Evolutionary conservation across 1,140 invertebrate genomes (phyloP).

Genomic region (Drosophila funebris): DNA sequence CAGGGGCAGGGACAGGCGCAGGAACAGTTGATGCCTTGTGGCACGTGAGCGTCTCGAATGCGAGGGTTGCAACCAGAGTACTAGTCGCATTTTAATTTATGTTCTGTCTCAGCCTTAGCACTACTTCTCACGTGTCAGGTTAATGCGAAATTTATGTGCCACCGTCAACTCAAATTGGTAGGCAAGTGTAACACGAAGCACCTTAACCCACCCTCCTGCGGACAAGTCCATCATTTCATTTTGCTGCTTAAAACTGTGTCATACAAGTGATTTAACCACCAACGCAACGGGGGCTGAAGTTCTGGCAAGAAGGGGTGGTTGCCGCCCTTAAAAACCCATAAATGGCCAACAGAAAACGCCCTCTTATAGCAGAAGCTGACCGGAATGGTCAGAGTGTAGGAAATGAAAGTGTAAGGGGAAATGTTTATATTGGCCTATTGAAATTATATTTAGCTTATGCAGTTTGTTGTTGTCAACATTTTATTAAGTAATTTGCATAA

Average conservation of each 20-base stretch:
- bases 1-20: neutral
- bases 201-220: neutral
- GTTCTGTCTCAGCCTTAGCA: constrained; percentile 6
- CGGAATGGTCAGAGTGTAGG: neutral
- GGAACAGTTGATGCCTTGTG: constrained; percentile 34
- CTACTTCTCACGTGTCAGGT: constrained; percentile 71
- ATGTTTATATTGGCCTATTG: constrained; percentile 66
- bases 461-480: constrained; percentile 75
- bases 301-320: constrained; percentile 56
- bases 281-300: constrained; percentile 20
- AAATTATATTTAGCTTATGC: constrained; percentile 63
- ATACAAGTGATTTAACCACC: constrained; percentile 51
- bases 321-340: constrained; percentile 56
- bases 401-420: neutral
- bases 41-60: constrained; percentile 63
- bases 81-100: constrained; percentile 50
- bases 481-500: constrained; percentile 81
- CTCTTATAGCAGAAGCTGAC: constrained; percentile 14
- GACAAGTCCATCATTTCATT: constrained; percentile 60
- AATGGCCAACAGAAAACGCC: constrained; percentile 70
- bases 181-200: constrained; percentile 2
- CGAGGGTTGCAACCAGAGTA: constrained; percentile 68
- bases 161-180: constrained; percentile 3
- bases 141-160: constrained; percentile 72
- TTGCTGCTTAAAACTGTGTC: constrained; percentile 46